These are phyloP conservation scores for Takifugu ocellatus DNA, from an alignment of 2,797 vertebrate genomes.

Conservation along the genomic window DNA sequence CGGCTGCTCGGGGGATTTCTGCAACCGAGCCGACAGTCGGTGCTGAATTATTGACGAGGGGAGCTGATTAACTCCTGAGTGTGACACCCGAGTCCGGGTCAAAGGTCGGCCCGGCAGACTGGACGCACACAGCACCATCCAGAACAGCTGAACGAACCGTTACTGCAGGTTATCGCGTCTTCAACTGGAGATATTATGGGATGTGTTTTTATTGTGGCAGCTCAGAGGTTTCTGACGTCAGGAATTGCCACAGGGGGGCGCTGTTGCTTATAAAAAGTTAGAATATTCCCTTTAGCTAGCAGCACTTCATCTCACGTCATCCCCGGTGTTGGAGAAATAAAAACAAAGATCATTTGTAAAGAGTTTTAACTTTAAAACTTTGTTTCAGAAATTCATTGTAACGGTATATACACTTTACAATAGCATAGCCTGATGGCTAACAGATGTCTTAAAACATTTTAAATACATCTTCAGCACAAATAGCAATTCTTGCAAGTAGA, in stretches of 20 bases:
- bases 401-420: constrained; percentile 81
- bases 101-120: constrained; percentile 21
- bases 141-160: too few relatives aligned
- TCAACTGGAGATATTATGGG: too few relatives aligned
- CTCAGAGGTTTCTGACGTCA: too few relatives aligned
- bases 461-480: constrained; percentile 90
- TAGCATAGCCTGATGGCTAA: constrained; percentile 81
- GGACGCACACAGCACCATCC: background rate
- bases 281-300: too few relatives aligned
- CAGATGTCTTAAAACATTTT: constrained; percentile 87
- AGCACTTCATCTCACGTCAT: background rate
- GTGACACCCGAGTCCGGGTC: constrained; percentile 62
- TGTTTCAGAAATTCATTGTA: constrained; percentile 75
- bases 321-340: constrained; percentile 34
- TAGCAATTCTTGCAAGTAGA: constrained; percentile 87
- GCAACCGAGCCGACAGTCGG: constrained; percentile 39
- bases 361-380: constrained; percentile 74
- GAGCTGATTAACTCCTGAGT: constrained; percentile 57
- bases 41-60: constrained; percentile 74
- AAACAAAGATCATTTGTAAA: constrained; percentile 50
- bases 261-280: too few relatives aligned
- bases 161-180: too few relatives aligned
- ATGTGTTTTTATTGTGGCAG: too few relatives aligned
- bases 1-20: constrained; percentile 71
- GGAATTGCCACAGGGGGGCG: too few relatives aligned